phyloP scores from a whole-genome alignment of 1,140 invertebrate species.

The Eumeta japonica region DNA sequence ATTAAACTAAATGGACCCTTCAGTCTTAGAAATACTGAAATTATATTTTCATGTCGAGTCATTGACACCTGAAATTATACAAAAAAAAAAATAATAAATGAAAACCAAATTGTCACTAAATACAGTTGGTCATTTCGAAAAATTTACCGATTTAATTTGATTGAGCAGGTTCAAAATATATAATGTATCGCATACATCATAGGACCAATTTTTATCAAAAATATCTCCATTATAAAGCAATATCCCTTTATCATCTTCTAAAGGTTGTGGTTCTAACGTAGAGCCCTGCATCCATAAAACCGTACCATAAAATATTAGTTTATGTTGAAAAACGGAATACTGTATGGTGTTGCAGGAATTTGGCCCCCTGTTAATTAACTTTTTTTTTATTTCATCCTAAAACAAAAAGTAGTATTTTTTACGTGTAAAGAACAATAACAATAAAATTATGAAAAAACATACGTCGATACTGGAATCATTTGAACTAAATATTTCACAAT shows the following conservation, averaged over 20 bases:
- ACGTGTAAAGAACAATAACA: not conserved
- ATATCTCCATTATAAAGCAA: constrained; percentile 54
- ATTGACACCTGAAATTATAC: no score
- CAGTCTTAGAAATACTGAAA: no score
- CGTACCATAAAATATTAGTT: constrained; percentile 27
- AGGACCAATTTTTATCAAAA: constrained; percentile 36
- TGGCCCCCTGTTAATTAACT: constrained; percentile 45
- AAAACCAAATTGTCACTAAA: no score
- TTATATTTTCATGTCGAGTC: no score
- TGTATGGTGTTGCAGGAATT: constrained; percentile 19
- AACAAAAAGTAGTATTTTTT: constrained; percentile 12
- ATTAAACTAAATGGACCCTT: constrained; percentile 84
- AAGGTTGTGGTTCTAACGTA: constrained; percentile 30
- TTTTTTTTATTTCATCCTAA: constrained; percentile 28
- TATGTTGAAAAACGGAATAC: constrained; percentile 12
- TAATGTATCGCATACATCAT: constrained; percentile 27
- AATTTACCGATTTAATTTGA: constrained; percentile 8
- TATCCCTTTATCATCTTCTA: constrained; percentile 34
- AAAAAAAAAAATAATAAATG: no score
- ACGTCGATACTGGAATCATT: not conserved
- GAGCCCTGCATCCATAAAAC: constrained; percentile 51
- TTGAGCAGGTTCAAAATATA: constrained; percentile 29
- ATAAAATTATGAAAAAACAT: not conserved
- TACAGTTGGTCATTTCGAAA: no score
- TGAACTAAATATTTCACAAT: constrained; percentile 27